phyloP scores from a whole-genome alignment of 2,888 invertebrate genomes.

The Spialia ferax region DNA sequence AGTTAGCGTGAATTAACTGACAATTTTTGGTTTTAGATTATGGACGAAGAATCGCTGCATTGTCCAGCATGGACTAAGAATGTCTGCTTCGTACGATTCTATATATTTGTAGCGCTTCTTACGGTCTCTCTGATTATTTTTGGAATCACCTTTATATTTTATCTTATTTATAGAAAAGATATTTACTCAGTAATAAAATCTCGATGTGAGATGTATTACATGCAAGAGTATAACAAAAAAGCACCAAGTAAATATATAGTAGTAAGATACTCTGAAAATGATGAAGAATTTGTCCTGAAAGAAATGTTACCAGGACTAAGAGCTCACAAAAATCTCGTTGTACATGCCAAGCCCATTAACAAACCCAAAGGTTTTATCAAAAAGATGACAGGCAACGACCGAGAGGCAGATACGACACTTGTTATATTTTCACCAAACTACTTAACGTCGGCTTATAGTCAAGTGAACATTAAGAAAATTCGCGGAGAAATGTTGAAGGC shows the following conservation, averaged over 20 bases:
- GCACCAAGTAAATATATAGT: constrained; percentile 52
- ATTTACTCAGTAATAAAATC: constrained; percentile 56
- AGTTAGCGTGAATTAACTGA: neutral
- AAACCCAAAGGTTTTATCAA: constrained; percentile 54
- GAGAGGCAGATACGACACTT: constrained; percentile 56
- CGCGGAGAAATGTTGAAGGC: constrained; percentile 72
- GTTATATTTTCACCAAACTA: constrained; percentile 78
- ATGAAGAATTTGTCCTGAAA: constrained; percentile 71
- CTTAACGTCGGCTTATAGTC: constrained; percentile 70
- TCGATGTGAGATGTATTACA: constrained; percentile 47
- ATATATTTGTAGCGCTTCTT: constrained; percentile 57
- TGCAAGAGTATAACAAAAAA: constrained; percentile 43
- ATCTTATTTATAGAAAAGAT: constrained; percentile 58
- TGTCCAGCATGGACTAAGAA: constrained; percentile 65
- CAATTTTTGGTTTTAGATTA: constrained; percentile 58
- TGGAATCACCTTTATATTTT: constrained; percentile 54
- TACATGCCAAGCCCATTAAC: constrained; percentile 55
- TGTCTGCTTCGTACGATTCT: constrained; percentile 61
- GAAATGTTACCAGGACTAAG: constrained; percentile 69
- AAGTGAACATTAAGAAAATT: constrained; percentile 78
- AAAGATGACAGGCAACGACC: constrained; percentile 53
- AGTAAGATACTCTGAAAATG: constrained; percentile 65
- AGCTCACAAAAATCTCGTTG: constrained; percentile 58
- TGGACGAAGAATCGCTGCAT: constrained; percentile 57
- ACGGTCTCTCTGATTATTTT: constrained; percentile 54